A percentile compares a stretch with the other conserved stretches of the same genome.
Evolutionary conservation across 2,888 invertebrate species (phyloP).

Genomic region (Phengaris alcon): DNA sequence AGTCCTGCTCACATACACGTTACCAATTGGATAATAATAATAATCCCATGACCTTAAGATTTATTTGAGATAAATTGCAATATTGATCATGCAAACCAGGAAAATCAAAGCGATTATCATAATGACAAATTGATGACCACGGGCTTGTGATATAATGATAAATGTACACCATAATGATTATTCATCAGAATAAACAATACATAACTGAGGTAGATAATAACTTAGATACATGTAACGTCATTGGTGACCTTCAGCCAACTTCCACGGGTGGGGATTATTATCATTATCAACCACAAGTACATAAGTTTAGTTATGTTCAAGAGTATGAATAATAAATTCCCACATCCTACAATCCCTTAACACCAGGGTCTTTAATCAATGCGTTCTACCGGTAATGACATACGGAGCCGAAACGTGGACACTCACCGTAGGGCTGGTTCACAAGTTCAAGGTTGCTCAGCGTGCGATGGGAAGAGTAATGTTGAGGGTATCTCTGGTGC

Average conservation of each 20-base stretch:
- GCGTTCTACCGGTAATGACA: no score
- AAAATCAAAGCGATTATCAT: slow-evolving; percentile 17
- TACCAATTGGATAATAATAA: no score
- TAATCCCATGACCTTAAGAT: neutral
- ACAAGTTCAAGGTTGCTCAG: no score
- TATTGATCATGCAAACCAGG: slow-evolving; percentile 10
- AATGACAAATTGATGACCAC: slow-evolving; percentile 27
- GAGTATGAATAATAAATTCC: neutral
- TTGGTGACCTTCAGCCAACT: slow-evolving; percentile 11
- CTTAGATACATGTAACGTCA: slow-evolving; percentile 22
- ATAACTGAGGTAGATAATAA: neutral
- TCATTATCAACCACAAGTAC: slow-evolving; percentile 10
- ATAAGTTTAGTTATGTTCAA: neutral
- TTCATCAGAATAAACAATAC: neutral
- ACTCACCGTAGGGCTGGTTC: no score
- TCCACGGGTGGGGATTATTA: slow-evolving; percentile 1
- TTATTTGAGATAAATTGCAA: neutral
- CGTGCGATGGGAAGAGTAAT: no score
- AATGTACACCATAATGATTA: slow-evolving; percentile 8
- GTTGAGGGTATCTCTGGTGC: no score
- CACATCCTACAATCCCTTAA: no score
- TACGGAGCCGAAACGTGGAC: no score
- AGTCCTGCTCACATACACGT: no score
- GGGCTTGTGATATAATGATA: slow-evolving; percentile 13
- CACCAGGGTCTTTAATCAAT: no score